phyloP scores from a whole-genome alignment of 2,113 vertebrate species.

The Indicator indicator region DNA sequence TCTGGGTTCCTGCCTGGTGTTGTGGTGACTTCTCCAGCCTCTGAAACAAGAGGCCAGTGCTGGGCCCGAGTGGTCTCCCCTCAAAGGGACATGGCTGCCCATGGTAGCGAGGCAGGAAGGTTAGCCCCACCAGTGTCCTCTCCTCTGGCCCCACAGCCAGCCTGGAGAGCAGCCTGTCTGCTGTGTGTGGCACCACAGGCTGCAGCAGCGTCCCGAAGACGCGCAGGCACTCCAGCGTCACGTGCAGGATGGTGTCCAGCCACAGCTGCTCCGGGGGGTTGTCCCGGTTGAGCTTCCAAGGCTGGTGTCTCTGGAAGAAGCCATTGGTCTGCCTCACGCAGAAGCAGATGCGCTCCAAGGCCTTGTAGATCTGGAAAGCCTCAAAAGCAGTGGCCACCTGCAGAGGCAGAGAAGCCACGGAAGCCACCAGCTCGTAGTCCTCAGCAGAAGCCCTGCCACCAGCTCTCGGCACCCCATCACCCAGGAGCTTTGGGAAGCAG shows the following conservation, averaged over 20 bases:
- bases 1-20: constrained; percentile 21
- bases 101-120: constrained; percentile 79
- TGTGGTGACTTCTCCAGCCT: constrained; percentile 75
- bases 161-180: constrained; percentile 84
- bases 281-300: constrained; percentile 85
- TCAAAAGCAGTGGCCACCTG: constrained; percentile 81
- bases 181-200: constrained; percentile 83
- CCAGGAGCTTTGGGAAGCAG: constrained; percentile 75
- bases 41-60: constrained; percentile 86
- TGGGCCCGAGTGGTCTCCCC: constrained; percentile 84
- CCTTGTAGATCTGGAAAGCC: constrained; percentile 87
- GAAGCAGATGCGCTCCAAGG: constrained; percentile 84
- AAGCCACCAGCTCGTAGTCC: constrained; percentile 83
- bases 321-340: constrained; percentile 88
- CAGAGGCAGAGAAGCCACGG: constrained; percentile 76
- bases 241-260: constrained; percentile 87
- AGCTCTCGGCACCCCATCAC: not conserved
- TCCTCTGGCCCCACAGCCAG: constrained; percentile 80
- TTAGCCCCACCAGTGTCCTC: constrained; percentile 74
- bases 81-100: constrained; percentile 83
- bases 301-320: constrained; percentile 90
- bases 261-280: constrained; percentile 76
- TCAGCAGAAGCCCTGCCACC: constrained; percentile 70
- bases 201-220: constrained; percentile 90
- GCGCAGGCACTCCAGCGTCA: constrained; percentile 89